A percentile compares a stretch with the other conserved stretches of the same genome.
These are phyloP conservation scores for Rhizoglyphus robini DNA, from an alignment of 1,140 invertebrate species.

Conservation along the genomic window DNA sequence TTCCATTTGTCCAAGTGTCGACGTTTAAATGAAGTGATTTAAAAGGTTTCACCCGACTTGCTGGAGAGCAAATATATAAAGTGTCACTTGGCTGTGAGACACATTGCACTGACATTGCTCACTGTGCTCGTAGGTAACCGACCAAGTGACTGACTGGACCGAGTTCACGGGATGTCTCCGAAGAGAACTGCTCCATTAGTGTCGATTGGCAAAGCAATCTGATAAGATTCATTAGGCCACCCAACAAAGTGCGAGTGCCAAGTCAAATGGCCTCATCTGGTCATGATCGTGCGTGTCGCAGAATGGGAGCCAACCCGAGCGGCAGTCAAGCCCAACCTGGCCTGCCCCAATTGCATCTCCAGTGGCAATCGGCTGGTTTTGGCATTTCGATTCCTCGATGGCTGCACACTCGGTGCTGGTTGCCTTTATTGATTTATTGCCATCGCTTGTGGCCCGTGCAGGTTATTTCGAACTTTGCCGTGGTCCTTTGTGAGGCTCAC, in stretches of 20 bases:
- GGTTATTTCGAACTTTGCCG: background rate
- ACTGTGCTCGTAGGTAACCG: background rate
- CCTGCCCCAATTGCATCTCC: background rate
- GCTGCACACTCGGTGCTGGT: background rate
- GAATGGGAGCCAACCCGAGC: background rate
- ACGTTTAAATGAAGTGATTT: background rate
- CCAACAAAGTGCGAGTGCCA: background rate
- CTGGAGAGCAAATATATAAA: background rate
- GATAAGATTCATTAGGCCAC: background rate
- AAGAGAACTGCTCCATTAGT: background rate
- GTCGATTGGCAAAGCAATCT: background rate
- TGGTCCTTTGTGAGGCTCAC: too few relatives aligned
- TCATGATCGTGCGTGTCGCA: background rate
- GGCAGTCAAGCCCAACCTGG: background rate
- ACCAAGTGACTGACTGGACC: too few relatives aligned
- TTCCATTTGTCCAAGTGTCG: background rate
- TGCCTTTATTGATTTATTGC: background rate
- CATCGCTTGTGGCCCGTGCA: background rate
- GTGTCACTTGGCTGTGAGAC: background rate
- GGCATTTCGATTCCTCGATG: background rate
- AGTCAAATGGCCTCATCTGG: background rate
- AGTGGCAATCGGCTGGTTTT: background rate
- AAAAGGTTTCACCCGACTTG: background rate
- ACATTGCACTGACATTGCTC: background rate
- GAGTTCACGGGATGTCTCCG: background rate